phyloP scores from a whole-genome alignment of 2,113 vertebrate genomes.

The Saimiri boliviensis region DNA sequence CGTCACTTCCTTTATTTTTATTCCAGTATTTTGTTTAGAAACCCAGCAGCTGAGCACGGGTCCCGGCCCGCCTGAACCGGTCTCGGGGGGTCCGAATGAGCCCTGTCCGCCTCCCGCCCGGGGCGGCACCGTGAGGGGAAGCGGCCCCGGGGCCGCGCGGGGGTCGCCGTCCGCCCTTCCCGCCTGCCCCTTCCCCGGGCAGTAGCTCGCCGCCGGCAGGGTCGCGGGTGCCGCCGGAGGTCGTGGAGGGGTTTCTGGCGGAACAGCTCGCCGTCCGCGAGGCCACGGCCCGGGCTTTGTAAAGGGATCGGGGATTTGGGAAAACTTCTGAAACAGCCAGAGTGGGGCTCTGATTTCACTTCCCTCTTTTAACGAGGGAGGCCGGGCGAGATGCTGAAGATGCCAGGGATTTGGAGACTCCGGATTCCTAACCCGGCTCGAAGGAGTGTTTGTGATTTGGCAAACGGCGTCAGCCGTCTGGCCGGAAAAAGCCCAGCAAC shows the following conservation, averaged over 20 bases:
- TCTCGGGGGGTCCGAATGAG: background rate
- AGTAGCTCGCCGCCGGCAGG: background rate
- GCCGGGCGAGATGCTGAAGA: background rate
- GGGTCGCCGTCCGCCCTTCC: background rate
- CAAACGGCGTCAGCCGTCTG: background rate
- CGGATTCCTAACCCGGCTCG: too few species aligned
- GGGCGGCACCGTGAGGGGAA: background rate
- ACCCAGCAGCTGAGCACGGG: background rate
- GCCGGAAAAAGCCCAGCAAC: background rate
- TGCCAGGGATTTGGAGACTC: background rate
- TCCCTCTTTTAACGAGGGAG: background rate
- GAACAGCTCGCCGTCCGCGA: background rate
- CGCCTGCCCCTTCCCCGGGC: too few species aligned
- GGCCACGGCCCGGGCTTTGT: too few species aligned
- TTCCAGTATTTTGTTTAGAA: background rate
- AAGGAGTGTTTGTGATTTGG: background rate
- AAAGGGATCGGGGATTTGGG: background rate
- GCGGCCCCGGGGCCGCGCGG: background rate
- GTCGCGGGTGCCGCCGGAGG: background rate
- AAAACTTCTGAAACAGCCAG: background rate
- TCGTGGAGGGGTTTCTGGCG: background rate
- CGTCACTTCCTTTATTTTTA: constrained; percentile 60
- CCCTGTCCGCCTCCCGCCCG: background rate
- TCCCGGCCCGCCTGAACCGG: background rate
- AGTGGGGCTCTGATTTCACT: background rate